A percentile compares a stretch with the other conserved stretches of the same genome.
phyloP scores from a whole-genome alignment of 2,113 vertebrate species.

The Vireo altiloquus region DNA sequence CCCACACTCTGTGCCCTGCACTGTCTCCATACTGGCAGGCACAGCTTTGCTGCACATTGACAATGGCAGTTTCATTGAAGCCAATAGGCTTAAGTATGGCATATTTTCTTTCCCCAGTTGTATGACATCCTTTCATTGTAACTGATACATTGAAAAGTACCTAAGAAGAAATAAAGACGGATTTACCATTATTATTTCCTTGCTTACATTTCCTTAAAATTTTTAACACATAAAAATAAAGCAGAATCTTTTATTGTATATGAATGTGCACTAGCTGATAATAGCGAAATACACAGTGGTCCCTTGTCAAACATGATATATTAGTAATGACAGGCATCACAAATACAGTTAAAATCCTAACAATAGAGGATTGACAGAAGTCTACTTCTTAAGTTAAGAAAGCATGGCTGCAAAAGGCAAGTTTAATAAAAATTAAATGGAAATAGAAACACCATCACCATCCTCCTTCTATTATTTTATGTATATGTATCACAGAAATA shows the following conservation, averaged over 20 bases:
- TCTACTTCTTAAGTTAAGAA: not conserved
- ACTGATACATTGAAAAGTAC: conserved; percentile 90
- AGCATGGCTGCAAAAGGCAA: not conserved
- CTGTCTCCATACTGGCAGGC: conserved; percentile 75
- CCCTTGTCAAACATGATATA: not conserved
- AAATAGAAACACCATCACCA: not conserved
- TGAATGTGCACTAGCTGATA: not conserved
- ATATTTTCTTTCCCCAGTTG: conserved; percentile 72
- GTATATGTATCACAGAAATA: not conserved
- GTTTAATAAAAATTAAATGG: not conserved
- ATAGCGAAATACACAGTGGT: not conserved
- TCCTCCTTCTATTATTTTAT: not conserved
- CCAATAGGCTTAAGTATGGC: conserved; percentile 86
- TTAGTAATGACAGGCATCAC: not conserved
- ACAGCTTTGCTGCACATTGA: conserved; percentile 82
- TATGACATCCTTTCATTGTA: conserved; percentile 80
- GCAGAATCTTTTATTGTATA: not conserved
- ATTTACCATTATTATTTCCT: not conserved
- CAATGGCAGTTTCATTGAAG: conserved; percentile 88
- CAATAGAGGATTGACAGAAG: not conserved
- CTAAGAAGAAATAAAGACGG: conserved; percentile 62
- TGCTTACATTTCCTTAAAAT: not conserved
- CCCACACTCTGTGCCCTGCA: conserved; percentile 68
- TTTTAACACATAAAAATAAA: not conserved
- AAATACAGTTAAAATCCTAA: not conserved